Evolutionary conservation across 2,888 invertebrate species (phyloP).

Genomic region (Plemyria rubiginata): DNA sequence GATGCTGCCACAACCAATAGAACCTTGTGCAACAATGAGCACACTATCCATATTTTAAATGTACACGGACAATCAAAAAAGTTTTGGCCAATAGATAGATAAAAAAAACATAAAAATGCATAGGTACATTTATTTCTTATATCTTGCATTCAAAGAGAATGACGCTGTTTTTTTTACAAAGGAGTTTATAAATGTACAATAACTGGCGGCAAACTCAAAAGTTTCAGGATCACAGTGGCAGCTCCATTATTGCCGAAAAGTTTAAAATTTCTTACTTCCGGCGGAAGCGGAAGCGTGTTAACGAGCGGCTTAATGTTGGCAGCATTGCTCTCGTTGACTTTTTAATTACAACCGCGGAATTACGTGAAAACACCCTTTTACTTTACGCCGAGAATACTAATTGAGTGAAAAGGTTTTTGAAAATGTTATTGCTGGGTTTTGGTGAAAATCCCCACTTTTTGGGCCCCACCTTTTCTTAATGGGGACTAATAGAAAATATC

Average conservation of each 20-base stretch:
- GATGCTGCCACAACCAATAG: too few species aligned
- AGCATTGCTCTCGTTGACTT: slow-evolving; percentile 71
- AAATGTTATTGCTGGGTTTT: slow-evolving; percentile 15
- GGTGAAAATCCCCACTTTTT: too few species aligned
- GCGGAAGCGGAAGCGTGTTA: slow-evolving; percentile 61
- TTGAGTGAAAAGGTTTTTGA: slow-evolving; percentile 49
- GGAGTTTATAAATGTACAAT: background rate
- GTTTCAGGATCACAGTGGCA: background rate
- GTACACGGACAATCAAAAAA: too few species aligned
- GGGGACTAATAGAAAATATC: too few species aligned
- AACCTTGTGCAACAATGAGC: too few species aligned
- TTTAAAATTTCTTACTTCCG: slow-evolving; percentile 52
- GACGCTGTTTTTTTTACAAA: too few species aligned
- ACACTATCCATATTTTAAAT: too few species aligned
- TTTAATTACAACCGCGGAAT: slow-evolving; percentile 79
- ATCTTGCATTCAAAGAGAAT: too few species aligned
- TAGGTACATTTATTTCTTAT: too few species aligned
- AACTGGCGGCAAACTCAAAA: background rate
- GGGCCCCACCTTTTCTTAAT: too few species aligned
- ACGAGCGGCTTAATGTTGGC: slow-evolving; percentile 79
- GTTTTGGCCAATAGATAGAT: too few species aligned
- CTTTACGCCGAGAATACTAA: slow-evolving; percentile 67
- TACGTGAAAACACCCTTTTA: slow-evolving; percentile 74
- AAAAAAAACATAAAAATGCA: too few species aligned
- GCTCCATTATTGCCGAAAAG: slow-evolving; percentile 32